Evolutionary conservation across 2,888 invertebrate species (phyloP).

Genomic region (Ochropleura plecta): DNA sequence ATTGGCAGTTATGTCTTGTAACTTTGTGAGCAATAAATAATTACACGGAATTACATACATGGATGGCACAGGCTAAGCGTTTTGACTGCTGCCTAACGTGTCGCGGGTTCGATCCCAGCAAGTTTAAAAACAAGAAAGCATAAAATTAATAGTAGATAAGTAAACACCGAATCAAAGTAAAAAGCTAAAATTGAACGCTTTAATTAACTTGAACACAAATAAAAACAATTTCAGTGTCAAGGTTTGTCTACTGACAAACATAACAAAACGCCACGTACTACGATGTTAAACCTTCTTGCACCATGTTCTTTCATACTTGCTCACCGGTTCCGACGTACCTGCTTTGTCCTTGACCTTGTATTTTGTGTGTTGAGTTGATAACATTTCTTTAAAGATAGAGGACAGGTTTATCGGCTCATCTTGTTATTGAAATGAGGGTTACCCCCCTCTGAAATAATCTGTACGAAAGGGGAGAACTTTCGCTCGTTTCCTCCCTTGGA

Average conservation of each 20-base stretch:
- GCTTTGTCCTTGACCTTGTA: slow-evolving; percentile 31
- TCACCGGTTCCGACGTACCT: slow-evolving; percentile 36
- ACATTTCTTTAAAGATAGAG: neutral
- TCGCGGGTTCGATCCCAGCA: no score
- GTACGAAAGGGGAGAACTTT: slow-evolving; percentile 5
- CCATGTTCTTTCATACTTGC: slow-evolving; percentile 14
- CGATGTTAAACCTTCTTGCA: neutral
- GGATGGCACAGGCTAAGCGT: no score
- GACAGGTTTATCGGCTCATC: slow-evolving; percentile 9
- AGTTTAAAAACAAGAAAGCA: no score
- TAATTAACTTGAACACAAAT: slow-evolving; percentile 19
- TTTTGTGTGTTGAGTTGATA: slow-evolving; percentile 13
- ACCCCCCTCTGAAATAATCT: slow-evolving; percentile 20
- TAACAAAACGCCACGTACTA: neutral
- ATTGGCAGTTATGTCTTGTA: no score
- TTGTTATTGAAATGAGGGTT: slow-evolving; percentile 26
- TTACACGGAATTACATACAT: no score
- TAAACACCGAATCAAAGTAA: no score
- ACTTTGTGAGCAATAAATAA: no score
- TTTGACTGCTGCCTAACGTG: no score
- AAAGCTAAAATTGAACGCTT: neutral
- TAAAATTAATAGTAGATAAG: no score
- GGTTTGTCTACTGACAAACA: neutral
- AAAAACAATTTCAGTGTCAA: slow-evolving; percentile 22
- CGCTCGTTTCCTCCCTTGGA: neutral